These are phyloP conservation scores for Apodemus speciosus DNA, from an alignment of 2,113 vertebrate species.

Conservation along the genomic window DNA sequence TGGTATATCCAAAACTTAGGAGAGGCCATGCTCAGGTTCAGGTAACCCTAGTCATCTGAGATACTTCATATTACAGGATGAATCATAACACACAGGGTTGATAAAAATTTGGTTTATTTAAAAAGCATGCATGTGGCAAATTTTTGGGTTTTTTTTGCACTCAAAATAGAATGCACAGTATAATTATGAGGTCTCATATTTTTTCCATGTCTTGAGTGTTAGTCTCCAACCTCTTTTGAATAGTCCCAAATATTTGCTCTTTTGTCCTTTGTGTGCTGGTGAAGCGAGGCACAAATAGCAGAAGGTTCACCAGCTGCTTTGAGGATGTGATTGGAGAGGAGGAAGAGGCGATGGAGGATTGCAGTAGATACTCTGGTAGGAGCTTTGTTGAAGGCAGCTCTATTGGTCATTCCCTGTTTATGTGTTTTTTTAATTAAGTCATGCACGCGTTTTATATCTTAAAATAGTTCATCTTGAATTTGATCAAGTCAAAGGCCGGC, in stretches of 20 bases:
- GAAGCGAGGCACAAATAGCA: background rate
- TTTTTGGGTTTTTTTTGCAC: background rate
- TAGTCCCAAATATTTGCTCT: background rate
- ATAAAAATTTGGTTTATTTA: background rate
- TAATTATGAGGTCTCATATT: background rate
- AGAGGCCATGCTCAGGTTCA: background rate
- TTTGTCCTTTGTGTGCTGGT: slow-evolving; percentile 8
- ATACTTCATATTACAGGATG: background rate
- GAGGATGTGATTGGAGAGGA: background rate
- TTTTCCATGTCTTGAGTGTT: background rate
- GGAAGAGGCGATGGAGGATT: background rate
- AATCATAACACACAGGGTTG: background rate
- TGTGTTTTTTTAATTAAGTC: slow-evolving; percentile 31
- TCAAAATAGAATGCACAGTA: background rate
- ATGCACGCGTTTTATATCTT: background rate
- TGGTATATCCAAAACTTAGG: background rate
- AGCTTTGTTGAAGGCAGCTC: background rate
- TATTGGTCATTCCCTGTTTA: slow-evolving; percentile 29
- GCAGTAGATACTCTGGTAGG: background rate
- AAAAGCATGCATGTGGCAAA: slow-evolving; percentile 19
- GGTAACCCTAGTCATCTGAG: background rate
- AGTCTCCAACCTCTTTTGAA: slow-evolving; percentile 10
- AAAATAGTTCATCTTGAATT: slow-evolving; percentile 15
- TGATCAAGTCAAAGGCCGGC: slow-evolving; percentile 39
- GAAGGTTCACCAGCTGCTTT: background rate